Percentiles rank a stretch among this genome's conserved stretches.
Conservation (phyloP, 2,113 vertebrate genomes). For the Elephantulus edwardii region DNA sequence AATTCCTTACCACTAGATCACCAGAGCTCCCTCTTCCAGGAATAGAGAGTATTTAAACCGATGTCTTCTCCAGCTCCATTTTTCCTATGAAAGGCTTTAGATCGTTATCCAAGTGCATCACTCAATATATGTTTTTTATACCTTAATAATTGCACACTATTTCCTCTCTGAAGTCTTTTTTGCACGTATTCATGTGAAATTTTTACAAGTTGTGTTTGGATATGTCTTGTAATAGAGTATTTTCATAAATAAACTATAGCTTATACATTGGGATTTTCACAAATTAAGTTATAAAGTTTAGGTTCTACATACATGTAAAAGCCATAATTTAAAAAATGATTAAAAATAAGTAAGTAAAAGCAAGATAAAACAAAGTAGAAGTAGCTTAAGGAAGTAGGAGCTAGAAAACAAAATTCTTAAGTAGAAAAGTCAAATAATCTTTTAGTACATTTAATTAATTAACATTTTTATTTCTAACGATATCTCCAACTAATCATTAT, state of each 20-base stretch:
- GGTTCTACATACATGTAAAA: background rate
- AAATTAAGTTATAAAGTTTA: conserved; percentile 16
- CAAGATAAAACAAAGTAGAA: background rate
- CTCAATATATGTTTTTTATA: background rate
- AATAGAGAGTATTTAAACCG: background rate
- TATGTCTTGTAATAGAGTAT: conserved; percentile 1
- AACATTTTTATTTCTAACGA: background rate
- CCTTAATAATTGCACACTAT: background rate
- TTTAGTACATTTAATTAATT: background rate
- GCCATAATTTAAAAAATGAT: conserved; percentile 36
- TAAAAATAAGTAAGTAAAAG: background rate
- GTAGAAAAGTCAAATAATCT: background rate
- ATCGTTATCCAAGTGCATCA: background rate
- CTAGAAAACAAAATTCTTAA: conserved; percentile 19
- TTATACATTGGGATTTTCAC: background rate
- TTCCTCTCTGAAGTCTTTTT: background rate
- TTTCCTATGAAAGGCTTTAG: background rate
- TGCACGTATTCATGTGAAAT: background rate
- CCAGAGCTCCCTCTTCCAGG: background rate
- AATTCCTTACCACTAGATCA: too few species aligned
- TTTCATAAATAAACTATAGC: background rate
- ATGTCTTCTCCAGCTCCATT: background rate
- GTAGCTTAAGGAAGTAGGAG: background rate
- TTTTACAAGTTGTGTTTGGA: conserved; percentile 2
- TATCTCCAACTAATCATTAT: background rate